Evolutionary conservation across 2,113 vertebrate species (phyloP).

Genomic region (Panthera leo): DNA sequence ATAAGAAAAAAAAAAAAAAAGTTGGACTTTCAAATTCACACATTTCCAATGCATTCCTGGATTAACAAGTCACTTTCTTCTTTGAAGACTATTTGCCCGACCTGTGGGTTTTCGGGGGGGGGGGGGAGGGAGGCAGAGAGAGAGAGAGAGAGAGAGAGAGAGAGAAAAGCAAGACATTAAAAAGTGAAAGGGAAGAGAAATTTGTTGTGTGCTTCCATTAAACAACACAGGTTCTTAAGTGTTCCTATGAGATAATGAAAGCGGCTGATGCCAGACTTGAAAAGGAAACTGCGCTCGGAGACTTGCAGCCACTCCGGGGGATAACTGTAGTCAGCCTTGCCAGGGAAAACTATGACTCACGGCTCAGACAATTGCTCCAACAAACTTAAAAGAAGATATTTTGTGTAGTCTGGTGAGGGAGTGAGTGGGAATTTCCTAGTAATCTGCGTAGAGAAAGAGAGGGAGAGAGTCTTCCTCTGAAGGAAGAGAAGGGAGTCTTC

Average conservation of each 20-base stretch:
- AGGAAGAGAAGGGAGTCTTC: neutral
- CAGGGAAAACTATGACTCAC: constrained; percentile 48
- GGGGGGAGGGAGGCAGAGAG: neutral
- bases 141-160: neutral
- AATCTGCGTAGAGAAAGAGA: neutral
- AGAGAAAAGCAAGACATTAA: neutral
- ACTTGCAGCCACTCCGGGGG: neutral
- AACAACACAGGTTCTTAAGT: neutral
- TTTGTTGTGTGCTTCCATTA: neutral
- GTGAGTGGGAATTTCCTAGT: constrained; percentile 46
- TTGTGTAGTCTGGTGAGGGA: neutral
- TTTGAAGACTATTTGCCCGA: constrained; percentile 42
- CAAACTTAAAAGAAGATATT: neutral
- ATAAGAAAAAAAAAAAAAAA: neutral
- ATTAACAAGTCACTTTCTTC: constrained; percentile 9
- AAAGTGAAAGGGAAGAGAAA: constrained; percentile 42
- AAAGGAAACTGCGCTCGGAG: constrained; percentile 46
- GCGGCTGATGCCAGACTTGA: neutral
- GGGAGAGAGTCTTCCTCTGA: neutral
- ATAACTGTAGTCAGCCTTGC: neutral
- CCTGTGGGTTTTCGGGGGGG: neutral
- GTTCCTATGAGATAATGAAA: constrained; percentile 59
- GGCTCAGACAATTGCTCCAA: neutral
- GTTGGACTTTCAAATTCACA: constrained; percentile 40
- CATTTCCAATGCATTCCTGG: neutral